Conservation (phyloP, 1,140 invertebrate species). For the Elysia chlorotica region DNA sequence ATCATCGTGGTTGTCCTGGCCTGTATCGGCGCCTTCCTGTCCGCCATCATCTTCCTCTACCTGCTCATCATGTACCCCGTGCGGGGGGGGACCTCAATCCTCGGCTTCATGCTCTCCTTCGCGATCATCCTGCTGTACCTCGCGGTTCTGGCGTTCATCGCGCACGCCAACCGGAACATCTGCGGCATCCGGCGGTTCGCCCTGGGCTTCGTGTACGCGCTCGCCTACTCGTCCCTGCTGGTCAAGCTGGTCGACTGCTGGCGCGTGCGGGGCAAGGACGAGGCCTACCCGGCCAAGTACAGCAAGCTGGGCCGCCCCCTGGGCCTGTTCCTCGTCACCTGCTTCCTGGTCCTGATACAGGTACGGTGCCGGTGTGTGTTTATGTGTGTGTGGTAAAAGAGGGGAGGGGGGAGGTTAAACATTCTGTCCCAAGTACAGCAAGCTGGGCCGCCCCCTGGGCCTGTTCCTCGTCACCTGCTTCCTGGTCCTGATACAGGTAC, state of each 20-base stretch:
- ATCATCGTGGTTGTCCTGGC: constrained; percentile 59
- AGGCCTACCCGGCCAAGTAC: constrained; percentile 52
- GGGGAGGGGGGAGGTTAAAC: constrained; percentile 49
- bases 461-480: constrained; percentile 59
- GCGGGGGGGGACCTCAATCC: constrained; percentile 62
- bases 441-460: constrained; percentile 56
- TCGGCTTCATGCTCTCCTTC: constrained; percentile 64
- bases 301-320: constrained; percentile 56
- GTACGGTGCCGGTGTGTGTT: background rate
- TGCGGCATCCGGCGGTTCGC: constrained; percentile 63
- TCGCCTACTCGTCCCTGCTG: constrained; percentile 63
- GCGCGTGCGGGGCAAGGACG: constrained; percentile 53
- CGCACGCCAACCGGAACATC: constrained; percentile 58
- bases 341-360: constrained; percentile 62
- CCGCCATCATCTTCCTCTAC: constrained; percentile 62
- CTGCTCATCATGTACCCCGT: constrained; percentile 63
- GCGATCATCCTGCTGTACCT: constrained; percentile 63
- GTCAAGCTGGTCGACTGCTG: constrained; percentile 64
- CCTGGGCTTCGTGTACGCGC: constrained; percentile 62
- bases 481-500: constrained; percentile 60
- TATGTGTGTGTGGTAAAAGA: constrained; percentile 15
- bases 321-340: constrained; percentile 60
- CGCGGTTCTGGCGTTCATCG: constrained; percentile 64
- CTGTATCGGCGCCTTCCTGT: constrained; percentile 53
- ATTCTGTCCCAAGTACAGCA: constrained; percentile 53